phyloP scores from a whole-genome alignment of 2,888 invertebrate genomes.

The Thelaira solivaga region DNA sequence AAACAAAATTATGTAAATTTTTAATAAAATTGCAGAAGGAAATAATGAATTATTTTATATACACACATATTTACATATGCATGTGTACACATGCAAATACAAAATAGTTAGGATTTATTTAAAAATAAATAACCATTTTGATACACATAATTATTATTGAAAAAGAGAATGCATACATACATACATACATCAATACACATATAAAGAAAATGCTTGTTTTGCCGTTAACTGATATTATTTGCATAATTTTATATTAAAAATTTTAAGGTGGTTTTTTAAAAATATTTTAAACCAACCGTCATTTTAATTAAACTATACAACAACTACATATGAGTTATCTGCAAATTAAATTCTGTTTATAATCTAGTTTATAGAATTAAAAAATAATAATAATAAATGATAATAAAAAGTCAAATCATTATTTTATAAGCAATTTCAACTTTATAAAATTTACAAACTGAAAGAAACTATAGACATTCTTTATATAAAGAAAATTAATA shows the following conservation, averaged over 20 bases:
- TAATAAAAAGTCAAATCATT: slow-evolving; percentile 39
- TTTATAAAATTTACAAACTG: slow-evolving; percentile 21
- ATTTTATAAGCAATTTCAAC: neutral
- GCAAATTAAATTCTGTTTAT: slow-evolving; percentile 19
- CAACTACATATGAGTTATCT: neutral
- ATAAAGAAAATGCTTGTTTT: neutral
- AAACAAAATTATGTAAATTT: too few species aligned
- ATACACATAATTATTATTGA: too few species aligned
- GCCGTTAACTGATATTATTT: neutral
- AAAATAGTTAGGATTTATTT: slow-evolving; percentile 52
- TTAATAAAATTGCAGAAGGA: too few species aligned
- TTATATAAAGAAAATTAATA: slow-evolving; percentile 19
- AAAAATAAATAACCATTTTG: slow-evolving; percentile 27
- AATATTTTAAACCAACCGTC: slow-evolving; percentile 3
- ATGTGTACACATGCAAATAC: too few species aligned
- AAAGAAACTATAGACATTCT: slow-evolving; percentile 48
- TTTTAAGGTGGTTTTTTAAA: slow-evolving; percentile 5
- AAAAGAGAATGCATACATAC: too few species aligned
- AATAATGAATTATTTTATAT: neutral
- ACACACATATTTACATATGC: too few species aligned
- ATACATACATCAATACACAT: neutral
- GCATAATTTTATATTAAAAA: neutral
- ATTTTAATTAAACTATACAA: neutral
- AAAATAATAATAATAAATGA: slow-evolving; percentile 29
- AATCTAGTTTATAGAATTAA: slow-evolving; percentile 1